Percentiles rank a stretch among this genome's conserved stretches.
Conservation (phyloP, 2,888 invertebrate genomes). For the Julus scandinavius region DNA sequence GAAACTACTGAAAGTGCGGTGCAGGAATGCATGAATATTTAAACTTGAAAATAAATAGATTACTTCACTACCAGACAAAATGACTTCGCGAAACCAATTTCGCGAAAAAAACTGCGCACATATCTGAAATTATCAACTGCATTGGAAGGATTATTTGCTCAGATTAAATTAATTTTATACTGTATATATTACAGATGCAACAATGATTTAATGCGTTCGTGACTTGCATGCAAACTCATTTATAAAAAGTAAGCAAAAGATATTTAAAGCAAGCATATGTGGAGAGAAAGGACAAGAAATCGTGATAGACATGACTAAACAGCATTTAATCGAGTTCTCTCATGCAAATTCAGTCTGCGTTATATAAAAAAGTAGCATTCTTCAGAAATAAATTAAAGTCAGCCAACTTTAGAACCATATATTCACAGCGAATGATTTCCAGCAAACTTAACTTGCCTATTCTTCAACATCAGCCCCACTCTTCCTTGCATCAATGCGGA, state of each 20-base stretch:
- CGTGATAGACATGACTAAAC: constrained; percentile 27
- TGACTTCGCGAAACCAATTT: not conserved
- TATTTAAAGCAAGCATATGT: not conserved
- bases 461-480: too few relatives aligned
- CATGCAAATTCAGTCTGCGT: not conserved
- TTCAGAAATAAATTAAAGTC: not conserved
- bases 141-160: not conserved
- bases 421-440: not conserved
- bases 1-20: too few relatives aligned
- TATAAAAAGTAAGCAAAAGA: not conserved
- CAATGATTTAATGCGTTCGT: constrained; percentile 21
- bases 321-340: not conserved
- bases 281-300: not conserved
- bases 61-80: not conserved
- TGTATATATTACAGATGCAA: not conserved
- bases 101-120: not conserved
- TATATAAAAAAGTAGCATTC: not conserved
- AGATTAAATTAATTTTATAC: not conserved
- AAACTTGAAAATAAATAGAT: not conserved
- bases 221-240: not conserved
- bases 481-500: too few relatives aligned
- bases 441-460: not conserved
- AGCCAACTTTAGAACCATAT: not conserved
- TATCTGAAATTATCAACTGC: not conserved
- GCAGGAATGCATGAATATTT: not conserved